Percentiles rank a stretch among this genome's conserved stretches.
Evolutionary conservation across 2,797 vertebrate species (phyloP).

Genomic region (Melanogrammus aeglefinus): DNA sequence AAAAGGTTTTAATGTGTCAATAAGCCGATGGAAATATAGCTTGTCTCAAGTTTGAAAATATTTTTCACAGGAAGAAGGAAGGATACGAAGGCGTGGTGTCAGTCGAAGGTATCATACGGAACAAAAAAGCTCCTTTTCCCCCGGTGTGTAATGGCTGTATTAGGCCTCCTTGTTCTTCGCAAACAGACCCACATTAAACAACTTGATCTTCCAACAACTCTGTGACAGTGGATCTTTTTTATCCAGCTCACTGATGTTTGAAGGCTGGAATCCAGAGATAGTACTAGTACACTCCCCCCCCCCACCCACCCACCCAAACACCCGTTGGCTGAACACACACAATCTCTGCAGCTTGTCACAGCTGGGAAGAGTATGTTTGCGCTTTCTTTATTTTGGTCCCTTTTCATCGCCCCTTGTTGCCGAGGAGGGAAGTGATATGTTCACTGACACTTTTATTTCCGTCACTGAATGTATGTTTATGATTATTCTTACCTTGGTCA

Average conservation of each 20-base stretch:
- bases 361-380: neutral
- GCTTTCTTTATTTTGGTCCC: neutral
- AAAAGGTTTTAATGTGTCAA: neutral
- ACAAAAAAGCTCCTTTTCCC: neutral
- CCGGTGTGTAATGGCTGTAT: neutral
- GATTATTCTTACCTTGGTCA: neutral
- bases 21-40: neutral
- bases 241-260: neutral
- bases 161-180: neutral
- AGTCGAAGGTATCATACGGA: neutral
- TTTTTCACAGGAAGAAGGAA: neutral
- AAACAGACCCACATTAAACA: neutral
- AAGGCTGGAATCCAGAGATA: neutral
- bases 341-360: constrained; percentile 1
- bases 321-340: constrained; percentile 1
- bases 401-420: constrained; percentile 1
- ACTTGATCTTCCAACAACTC: neutral
- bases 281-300: neutral
- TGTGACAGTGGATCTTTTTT: neutral
- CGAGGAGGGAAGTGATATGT: neutral
- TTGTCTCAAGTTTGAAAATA: neutral
- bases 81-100: neutral
- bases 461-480: constrained; percentile 4
- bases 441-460: neutral
- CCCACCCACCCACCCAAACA: neutral